A percentile compares a stretch with the other conserved stretches of the same genome.
Conservation (phyloP, 2,113 vertebrate species). For the Columba janthina region DNA sequence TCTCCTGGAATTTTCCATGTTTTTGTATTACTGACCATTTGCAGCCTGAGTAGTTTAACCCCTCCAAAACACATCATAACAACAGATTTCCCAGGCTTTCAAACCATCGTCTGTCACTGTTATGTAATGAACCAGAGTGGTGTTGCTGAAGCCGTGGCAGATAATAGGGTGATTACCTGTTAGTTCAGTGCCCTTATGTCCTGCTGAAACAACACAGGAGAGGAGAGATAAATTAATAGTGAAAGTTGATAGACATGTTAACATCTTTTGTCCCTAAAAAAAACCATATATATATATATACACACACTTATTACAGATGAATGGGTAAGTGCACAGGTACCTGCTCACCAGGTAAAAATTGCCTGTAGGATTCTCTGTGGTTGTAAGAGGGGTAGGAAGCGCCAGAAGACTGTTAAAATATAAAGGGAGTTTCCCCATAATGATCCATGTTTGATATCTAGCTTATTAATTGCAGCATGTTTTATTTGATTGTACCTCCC, state of each 20-base stretch:
- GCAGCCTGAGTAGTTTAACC: neutral
- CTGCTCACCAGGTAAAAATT: neutral
- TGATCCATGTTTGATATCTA: neutral
- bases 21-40: neutral
- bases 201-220: neutral
- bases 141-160: neutral
- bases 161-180: neutral
- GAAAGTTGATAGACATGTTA: neutral
- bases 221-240: neutral
- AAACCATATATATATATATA: neutral
- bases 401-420: neutral
- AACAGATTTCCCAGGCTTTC: neutral
- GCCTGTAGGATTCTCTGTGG: neutral
- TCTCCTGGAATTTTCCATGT: neutral
- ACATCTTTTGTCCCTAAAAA: neutral
- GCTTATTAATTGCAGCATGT: conserved; percentile 21
- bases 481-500: conserved; percentile 31
- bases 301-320: neutral
- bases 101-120: neutral
- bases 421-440: conserved; percentile 17
- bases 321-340: neutral
- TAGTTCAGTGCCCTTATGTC: neutral
- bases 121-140: neutral
- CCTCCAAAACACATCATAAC: neutral
- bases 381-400: neutral